phyloP scores from a whole-genome alignment of 1,140 invertebrate species.

The Drosophila ficusphila region DNA sequence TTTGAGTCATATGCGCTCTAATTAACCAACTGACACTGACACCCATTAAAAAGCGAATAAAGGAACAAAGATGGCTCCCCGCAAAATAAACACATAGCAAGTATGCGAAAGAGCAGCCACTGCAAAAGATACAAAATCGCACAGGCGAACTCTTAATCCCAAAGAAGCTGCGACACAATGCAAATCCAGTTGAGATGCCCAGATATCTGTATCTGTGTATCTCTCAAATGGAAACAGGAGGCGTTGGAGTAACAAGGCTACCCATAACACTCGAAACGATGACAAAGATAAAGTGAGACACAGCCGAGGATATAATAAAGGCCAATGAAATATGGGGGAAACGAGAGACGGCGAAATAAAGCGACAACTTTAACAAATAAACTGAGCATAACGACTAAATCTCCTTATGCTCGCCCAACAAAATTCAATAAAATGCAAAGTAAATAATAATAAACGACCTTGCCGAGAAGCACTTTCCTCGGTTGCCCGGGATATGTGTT shows the following conservation, averaged over 20 bases:
- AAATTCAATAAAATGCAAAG: slow-evolving; percentile 78
- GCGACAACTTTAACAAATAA: slow-evolving; percentile 74
- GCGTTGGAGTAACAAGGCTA: slow-evolving; percentile 51
- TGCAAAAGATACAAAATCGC: slow-evolving; percentile 55
- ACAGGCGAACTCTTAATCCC: slow-evolving; percentile 8
- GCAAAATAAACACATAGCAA: slow-evolving; percentile 18
- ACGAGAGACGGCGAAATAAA: slow-evolving; percentile 35
- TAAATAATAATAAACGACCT: slow-evolving; percentile 79
- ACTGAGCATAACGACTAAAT: slow-evolving; percentile 43
- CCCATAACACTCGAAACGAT: slow-evolving; percentile 49
- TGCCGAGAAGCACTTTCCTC: slow-evolving; percentile 29
- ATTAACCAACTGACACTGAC: slow-evolving; percentile 68
- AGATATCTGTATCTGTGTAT: slow-evolving; percentile 21
- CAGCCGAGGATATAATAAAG: neutral
- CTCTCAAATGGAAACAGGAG: slow-evolving; percentile 33
- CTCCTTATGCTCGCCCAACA: slow-evolving; percentile 11
- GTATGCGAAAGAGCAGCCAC: slow-evolving; percentile 57
- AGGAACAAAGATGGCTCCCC: neutral
- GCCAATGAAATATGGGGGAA: neutral
- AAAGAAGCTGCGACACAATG: slow-evolving; percentile 50
- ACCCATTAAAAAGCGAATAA: slow-evolving; percentile 10
- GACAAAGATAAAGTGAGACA: slow-evolving; percentile 56
- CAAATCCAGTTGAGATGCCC: slow-evolving; percentile 60
- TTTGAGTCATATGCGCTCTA: slow-evolving; percentile 67
- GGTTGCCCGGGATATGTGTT: neutral